Evolutionary conservation across 2,888 invertebrate genomes (phyloP).

Genomic region (Acanthopleura granulata): DNA sequence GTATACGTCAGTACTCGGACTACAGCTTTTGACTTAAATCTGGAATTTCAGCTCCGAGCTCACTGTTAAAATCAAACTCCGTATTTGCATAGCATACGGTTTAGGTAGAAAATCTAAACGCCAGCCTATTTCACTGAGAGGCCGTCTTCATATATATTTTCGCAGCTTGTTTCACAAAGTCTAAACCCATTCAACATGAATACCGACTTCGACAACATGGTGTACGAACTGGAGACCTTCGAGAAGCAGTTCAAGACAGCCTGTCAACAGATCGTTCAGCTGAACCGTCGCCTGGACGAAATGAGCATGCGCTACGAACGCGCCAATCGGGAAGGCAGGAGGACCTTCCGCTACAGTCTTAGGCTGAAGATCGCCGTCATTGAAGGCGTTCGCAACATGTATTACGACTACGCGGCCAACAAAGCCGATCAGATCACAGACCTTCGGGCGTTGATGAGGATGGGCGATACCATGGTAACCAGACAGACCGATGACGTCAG

Average conservation of each 20-base stretch:
- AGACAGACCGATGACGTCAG: not conserved
- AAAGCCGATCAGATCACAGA: constrained; percentile 48
- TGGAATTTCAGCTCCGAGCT: no score
- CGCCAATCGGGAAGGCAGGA: constrained; percentile 39
- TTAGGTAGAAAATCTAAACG: no score
- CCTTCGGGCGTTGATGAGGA: constrained; percentile 30
- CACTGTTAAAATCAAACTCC: no score
- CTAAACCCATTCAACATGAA: not conserved
- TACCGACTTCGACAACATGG: not conserved
- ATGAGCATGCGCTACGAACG: constrained; percentile 47
- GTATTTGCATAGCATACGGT: no score
- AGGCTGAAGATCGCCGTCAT: constrained; percentile 49
- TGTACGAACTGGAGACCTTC: constrained; percentile 5
- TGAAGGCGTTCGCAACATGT: constrained; percentile 54
- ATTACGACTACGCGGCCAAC: constrained; percentile 51
- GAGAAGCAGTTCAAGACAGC: constrained; percentile 44
- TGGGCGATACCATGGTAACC: constrained; percentile 3
- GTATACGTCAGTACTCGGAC: no score
- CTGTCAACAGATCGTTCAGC: constrained; percentile 50
- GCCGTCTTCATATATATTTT: no score
- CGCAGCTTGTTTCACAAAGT: no score
- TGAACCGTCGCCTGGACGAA: constrained; percentile 45
- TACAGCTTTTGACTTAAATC: no score
- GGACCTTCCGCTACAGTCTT: constrained; percentile 51
- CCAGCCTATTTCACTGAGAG: no score